Evolutionary conservation across 2,113 vertebrate species (phyloP).

Genomic region (Diadophis punctatus): DNA sequence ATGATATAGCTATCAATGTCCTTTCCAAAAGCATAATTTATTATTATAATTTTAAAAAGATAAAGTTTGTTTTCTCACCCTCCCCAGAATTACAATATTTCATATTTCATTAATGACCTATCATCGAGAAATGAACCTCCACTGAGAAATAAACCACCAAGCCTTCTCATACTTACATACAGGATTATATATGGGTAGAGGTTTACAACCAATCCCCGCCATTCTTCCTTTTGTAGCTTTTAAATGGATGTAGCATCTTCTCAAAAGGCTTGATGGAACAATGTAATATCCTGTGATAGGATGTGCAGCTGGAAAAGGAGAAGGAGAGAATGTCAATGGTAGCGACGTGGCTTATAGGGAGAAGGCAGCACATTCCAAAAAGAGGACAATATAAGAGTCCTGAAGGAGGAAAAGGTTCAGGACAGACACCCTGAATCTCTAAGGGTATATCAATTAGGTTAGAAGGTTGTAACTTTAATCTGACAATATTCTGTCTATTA

Average conservation of each 20-base stretch:
- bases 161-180: not conserved
- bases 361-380: not conserved
- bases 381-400: not conserved
- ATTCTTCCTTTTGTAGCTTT: not conserved
- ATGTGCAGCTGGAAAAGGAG: not conserved
- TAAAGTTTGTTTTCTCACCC: not conserved
- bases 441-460: not conserved
- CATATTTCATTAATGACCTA: not conserved
- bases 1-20: not conserved
- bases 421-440: not conserved
- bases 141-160: not conserved
- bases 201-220: not conserved
- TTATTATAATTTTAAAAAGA: not conserved
- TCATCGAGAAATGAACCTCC: not conserved
- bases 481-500: not conserved
- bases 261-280: not conserved
- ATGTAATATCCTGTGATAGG: not conserved
- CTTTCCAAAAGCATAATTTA: not conserved
- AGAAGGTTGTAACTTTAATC: not conserved
- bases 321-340: not conserved
- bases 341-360: not conserved
- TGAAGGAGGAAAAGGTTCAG: not conserved
- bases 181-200: not conserved
- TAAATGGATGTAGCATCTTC: not conserved
- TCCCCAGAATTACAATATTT: not conserved